Percentiles rank a stretch among this genome's conserved stretches.
phyloP scores from a whole-genome alignment of 2,797 vertebrate species.

The Sebastolobus alascanus region DNA sequence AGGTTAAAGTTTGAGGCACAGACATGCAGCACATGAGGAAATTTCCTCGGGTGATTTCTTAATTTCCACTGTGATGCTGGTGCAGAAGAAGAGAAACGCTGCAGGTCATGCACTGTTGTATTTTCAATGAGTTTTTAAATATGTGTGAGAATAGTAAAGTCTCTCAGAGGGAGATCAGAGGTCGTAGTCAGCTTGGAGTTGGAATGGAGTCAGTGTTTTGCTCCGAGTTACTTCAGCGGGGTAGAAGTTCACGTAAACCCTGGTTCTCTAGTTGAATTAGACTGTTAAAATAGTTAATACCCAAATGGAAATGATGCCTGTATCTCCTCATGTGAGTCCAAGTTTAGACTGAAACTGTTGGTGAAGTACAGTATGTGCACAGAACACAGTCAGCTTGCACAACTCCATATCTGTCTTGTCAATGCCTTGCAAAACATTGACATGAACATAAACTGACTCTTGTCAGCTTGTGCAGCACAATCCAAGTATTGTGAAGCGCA shows the following conservation, averaged over 20 bases:
- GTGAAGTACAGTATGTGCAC: conserved; percentile 7
- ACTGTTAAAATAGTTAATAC: neutral
- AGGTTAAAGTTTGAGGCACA: neutral
- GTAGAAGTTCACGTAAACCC: neutral
- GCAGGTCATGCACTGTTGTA: neutral
- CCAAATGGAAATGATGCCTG: neutral
- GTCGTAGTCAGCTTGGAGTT: neutral
- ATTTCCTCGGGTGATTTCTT: conserved; percentile 1
- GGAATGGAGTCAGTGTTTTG: neutral
- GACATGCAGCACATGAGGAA: conserved; percentile 3
- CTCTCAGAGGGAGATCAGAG: neutral
- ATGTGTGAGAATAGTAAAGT: neutral
- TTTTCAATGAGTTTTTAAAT: neutral
- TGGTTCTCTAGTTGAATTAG: neutral
- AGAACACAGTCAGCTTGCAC: neutral
- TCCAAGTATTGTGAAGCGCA: neutral
- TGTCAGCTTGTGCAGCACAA: neutral
- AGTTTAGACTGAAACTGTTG: neutral
- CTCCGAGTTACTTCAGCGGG: neutral
- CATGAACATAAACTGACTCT: neutral
- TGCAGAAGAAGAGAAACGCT: neutral
- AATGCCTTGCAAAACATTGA: neutral
- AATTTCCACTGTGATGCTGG: conserved; percentile 14
- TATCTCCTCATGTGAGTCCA: neutral
- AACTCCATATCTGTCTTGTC: neutral